Conservation (phyloP, 2,113 vertebrate genomes). For the Pyrgilauda ruficollis region DNA sequence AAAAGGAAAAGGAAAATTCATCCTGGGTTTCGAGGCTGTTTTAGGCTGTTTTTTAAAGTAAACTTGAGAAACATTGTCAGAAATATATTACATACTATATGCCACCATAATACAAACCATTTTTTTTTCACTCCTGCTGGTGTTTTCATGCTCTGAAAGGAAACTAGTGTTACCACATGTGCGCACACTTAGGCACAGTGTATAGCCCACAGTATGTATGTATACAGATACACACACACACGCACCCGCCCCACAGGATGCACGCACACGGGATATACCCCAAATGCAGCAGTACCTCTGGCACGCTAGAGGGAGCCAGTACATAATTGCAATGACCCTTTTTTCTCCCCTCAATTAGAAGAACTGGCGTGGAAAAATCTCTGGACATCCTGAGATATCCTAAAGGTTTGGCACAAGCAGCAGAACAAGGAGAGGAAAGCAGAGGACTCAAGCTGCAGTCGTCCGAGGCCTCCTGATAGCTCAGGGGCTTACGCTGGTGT, state of each 20-base stretch:
- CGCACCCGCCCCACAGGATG: background rate
- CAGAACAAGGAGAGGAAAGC: background rate
- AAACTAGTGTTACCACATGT: rapidly evolving
- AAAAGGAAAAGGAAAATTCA: background rate
- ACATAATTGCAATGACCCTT: constrained; percentile 60
- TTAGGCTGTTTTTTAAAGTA: background rate
- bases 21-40: background rate
- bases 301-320: constrained; percentile 67
- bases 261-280: background rate
- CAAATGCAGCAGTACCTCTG: background rate
- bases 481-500: background rate
- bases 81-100: background rate
- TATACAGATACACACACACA: rapidly evolving
- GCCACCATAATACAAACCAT: background rate
- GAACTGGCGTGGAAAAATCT: background rate
- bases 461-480: background rate
- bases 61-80: background rate
- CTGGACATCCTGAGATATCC: background rate
- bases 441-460: background rate
- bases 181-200: background rate
- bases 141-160: background rate
- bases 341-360: background rate
- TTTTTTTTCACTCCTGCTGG: background rate
- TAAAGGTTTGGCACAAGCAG: background rate
- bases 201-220: no score